phyloP scores from a whole-genome alignment of 2,113 vertebrate species.

The Hippocampus zosterae region DNA sequence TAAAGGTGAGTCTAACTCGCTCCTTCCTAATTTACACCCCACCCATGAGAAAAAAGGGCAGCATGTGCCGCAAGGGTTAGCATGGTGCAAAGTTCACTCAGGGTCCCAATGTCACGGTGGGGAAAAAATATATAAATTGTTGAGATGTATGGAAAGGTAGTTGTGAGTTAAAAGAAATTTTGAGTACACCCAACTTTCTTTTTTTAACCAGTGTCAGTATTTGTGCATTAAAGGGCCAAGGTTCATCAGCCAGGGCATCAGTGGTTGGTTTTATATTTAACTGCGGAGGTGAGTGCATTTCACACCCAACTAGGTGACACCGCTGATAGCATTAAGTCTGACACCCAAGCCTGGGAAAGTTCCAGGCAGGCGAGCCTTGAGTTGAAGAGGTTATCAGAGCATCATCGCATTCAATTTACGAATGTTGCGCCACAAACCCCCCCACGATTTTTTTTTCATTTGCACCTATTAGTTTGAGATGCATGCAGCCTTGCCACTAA shows the following conservation, averaged over 20 bases:
- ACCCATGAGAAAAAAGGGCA: conserved; percentile 35
- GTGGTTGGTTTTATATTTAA: conserved; percentile 31
- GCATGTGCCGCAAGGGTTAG: conserved; percentile 10
- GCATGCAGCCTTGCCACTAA: background rate
- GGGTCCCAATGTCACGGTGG: conserved; percentile 10
- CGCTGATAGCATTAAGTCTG: conserved; percentile 17
- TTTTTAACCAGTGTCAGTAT: no score
- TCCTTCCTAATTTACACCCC: conserved; percentile 27
- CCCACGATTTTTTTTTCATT: background rate
- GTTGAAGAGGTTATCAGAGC: conserved; percentile 30
- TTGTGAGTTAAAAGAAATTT: no score
- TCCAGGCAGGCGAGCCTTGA: conserved; percentile 12
- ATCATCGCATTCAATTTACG: background rate
- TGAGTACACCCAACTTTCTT: no score
- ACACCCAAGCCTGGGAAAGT: conserved; percentile 53
- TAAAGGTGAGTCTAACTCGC: conserved; percentile 33
- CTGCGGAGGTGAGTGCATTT: conserved; percentile 37
- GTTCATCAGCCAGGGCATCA: conserved; percentile 31
- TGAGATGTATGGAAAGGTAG: no score
- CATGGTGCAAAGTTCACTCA: conserved; percentile 24
- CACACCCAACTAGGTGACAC: conserved; percentile 52
- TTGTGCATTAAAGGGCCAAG: conserved; percentile 7
- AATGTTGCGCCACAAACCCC: background rate
- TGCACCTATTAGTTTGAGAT: background rate
- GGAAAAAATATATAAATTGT: background rate